Conservation (phyloP, 2,888 invertebrate species). For the Eustalomyia histrio region DNA sequence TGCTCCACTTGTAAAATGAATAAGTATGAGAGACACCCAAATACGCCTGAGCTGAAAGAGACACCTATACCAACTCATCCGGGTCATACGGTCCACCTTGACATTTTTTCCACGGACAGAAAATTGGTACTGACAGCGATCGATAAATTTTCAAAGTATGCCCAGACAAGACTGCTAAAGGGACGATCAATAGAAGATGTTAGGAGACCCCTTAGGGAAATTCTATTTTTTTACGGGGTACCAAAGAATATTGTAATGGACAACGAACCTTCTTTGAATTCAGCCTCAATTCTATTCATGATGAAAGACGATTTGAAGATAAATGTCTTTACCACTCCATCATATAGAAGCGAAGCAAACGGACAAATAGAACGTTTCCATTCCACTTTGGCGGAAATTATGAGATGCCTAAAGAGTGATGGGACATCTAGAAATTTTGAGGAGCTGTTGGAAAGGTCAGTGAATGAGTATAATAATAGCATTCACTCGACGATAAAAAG, state of each 20-base stretch:
- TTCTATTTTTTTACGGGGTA: constrained; percentile 59
- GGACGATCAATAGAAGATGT: constrained; percentile 39
- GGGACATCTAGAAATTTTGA: constrained; percentile 39
- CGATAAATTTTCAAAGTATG: constrained; percentile 63
- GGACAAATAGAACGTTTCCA: constrained; percentile 62
- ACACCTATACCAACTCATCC: too few relatives aligned
- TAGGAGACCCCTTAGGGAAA: constrained; percentile 39
- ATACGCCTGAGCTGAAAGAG: too few relatives aligned
- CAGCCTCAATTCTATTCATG: constrained; percentile 56
- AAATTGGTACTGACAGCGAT: constrained; percentile 36
- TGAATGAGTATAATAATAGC: constrained; percentile 56
- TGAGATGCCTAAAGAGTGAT: constrained; percentile 62
- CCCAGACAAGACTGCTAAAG: constrained; percentile 34
- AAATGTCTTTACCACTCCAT: constrained; percentile 55
- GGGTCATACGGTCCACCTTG: too few relatives aligned
- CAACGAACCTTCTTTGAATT: constrained; percentile 64
- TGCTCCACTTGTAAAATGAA: too few relatives aligned
- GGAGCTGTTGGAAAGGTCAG: constrained; percentile 51
- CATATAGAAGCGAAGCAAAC: constrained; percentile 57
- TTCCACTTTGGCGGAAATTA: constrained; percentile 63
- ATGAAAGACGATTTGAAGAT: constrained; percentile 61
- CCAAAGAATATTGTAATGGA: constrained; percentile 64
- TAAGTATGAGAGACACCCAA: too few relatives aligned
- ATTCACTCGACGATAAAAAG: constrained; percentile 57
- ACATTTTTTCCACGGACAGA: too few relatives aligned